Evolutionary conservation across 1,140 invertebrate species (phyloP), one percentile per base, ranked within the genome.

Genomic region (Bombus huntii): DNA sequence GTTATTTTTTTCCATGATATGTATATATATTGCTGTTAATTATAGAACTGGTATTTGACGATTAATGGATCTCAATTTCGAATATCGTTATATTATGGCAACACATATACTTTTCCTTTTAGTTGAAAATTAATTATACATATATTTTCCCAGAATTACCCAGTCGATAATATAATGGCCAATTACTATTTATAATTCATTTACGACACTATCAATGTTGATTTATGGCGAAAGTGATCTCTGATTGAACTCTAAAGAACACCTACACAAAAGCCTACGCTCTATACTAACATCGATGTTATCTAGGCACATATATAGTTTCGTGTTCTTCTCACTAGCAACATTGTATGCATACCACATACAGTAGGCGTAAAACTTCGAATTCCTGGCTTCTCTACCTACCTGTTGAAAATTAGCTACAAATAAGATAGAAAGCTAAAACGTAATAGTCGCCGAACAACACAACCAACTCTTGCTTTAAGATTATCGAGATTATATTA

Each of bases 381-480:
- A 81, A 85, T 74, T 53, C 28, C 22, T n/a, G 9, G n/a, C 15
- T 22, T 73, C 68, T n/a, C 10, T 25, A 8, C 10, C 57, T 74
- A 85, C 68, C 70, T 81, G 78, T 85, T 81, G 78, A 81, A 42
- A 74, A 74, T 28, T 13, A 44, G 31, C n/a, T 68, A 37, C 5
- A 53, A 80, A 59, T 34, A 57, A 31, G 66, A 10, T 0, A n/a
- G 25, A 31, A 39, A 34, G 28, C 8, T 42, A 39, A 71, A 22
- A 57, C 22, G 8, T 66, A 31, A 78, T 71, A 31, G 28, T 18
- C 28, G 42, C n/a, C 18, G n/a, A 62, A 44, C 25, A 28, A n/a
- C 13, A 6, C 47, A 37, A 3, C 9, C 53, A 53, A 66, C 28
- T 34, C 1, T n/a, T 34, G 42, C 34, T 22, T n/a, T 18, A 62